phyloP scores from a whole-genome alignment of 1,140 invertebrate genomes.

The Magallana angulata region DNA sequence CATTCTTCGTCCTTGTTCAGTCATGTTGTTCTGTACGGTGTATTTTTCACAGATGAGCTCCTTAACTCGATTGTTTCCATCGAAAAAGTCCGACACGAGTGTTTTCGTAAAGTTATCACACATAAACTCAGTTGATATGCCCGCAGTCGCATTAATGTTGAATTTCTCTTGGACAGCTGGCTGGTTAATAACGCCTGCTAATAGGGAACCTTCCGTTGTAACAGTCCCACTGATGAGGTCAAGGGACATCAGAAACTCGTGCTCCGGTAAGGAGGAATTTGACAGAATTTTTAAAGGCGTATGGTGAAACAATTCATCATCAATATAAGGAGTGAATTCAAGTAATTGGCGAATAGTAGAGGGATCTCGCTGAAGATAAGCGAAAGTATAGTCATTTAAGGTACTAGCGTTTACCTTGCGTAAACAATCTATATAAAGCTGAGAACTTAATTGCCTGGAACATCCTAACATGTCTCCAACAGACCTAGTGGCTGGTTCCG shows the following conservation, averaged over 20 bases:
- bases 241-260: slow-evolving; percentile 33
- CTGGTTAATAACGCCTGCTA: slow-evolving; percentile 19
- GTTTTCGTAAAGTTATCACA: slow-evolving; percentile 50
- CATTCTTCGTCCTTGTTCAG: slow-evolving; percentile 43
- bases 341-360: background rate
- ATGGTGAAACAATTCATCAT: background rate
- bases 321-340: background rate
- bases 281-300: background rate
- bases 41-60: slow-evolving; percentile 49
- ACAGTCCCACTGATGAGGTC: slow-evolving; percentile 53
- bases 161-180: background rate
- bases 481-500: background rate
- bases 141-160: background rate
- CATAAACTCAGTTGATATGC: slow-evolving; percentile 51
- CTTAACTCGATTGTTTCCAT: background rate
- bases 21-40: background rate
- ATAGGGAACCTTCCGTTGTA: slow-evolving; percentile 50
- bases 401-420: background rate
- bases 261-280: background rate
- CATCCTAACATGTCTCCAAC: background rate
- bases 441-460: background rate
- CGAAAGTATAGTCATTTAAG: background rate
- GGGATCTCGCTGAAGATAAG: background rate
- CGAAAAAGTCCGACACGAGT: slow-evolving; percentile 50
- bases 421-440: background rate